Evolutionary conservation across 2,888 invertebrate genomes (phyloP).

Genomic region (Elysia crispata): DNA sequence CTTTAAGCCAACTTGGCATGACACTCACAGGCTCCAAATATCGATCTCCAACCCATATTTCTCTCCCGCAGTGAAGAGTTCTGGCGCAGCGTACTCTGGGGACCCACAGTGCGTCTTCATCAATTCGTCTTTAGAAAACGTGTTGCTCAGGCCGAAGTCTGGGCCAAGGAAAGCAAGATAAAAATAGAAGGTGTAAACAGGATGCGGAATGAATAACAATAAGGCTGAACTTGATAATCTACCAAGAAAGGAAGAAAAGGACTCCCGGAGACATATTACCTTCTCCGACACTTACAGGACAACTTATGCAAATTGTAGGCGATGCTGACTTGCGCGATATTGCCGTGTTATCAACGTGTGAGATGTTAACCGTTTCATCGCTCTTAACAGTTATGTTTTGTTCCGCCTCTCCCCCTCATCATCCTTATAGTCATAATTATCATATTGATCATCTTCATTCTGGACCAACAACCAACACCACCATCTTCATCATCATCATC

Average conservation of each 20-base stretch:
- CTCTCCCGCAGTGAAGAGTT: slow-evolving; percentile 84
- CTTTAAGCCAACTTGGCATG: not conserved
- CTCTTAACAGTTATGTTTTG: too few species aligned
- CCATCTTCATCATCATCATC: too few species aligned
- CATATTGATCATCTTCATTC: too few species aligned
- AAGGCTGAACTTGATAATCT: not conserved
- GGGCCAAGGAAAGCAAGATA: slow-evolving; percentile 37
- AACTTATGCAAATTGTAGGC: too few species aligned
- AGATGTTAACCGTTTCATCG: too few species aligned
- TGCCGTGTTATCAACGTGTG: too few species aligned
- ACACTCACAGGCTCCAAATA: slow-evolving; percentile 85
- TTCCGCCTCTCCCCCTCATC: too few species aligned
- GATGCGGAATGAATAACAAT: not conserved
- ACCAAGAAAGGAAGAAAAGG: not conserved
- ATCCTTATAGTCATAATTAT: too few species aligned
- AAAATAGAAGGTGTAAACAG: not conserved
- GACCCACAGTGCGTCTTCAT: slow-evolving; percentile 88
- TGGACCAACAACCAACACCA: too few species aligned
- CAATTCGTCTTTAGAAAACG: slow-evolving; percentile 81
- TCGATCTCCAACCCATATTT: slow-evolving; percentile 88
- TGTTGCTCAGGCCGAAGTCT: slow-evolving; percentile 88
- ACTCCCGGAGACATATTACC: not conserved
- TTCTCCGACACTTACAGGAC: too few species aligned
- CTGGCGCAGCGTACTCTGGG: slow-evolving; percentile 88
- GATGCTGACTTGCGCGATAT: too few species aligned